Base-by-base conservation (phyloP, 2,888 invertebrate genomes). In the Chalcosyrphus nemorum region DNA sequence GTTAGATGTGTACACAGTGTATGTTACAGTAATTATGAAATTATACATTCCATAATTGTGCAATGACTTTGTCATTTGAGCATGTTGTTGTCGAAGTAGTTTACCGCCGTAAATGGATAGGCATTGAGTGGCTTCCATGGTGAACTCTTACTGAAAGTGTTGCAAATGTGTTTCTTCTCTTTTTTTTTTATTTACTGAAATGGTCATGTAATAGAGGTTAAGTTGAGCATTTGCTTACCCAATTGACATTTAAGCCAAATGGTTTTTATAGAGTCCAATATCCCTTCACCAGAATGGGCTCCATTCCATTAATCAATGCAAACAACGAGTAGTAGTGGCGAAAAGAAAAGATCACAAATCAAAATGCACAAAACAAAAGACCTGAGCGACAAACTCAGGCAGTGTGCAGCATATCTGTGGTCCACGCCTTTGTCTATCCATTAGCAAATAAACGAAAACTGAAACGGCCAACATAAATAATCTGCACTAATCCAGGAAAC, bases 41-140 rank as follows among this genome's bases (percentile, higher is more conserved):
- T 72, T 63, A 63, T 70, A 41, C 81, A 71, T 66, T 82, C 68
- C 72, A 72, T 61, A 61, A 77, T 82, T 77, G 77, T 77, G 81
- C 77, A 82, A 82, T 52, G 43, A 45, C 59, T 72, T 72, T 82
- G 81, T 77, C 81, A 82, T 82, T 82, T 77, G 81, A 82, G 77
- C 70, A 59, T 38, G 66, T 54, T 54, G 71, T 35, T 77, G 38
- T 38, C 24, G 21, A 61, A 54, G 47, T 56, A 50, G 15, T 45
- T 7, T 47, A 13, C 66, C 29, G 29, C 61, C 59, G 72, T 43
- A 77, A 70, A 45, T 65, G 63, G 68, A 38, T 71, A 61, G n/a
- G 50, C 41, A 54, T 47, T 65, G 17, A 74, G 43, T 54, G 66
- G 54, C 61, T 57, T 57, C 76, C 59, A 27, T 35, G 45, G 61